These are phyloP conservation scores for Acronicta psi DNA, from an alignment of 2,888 invertebrate genomes.

Conservation along the genomic window DNA sequence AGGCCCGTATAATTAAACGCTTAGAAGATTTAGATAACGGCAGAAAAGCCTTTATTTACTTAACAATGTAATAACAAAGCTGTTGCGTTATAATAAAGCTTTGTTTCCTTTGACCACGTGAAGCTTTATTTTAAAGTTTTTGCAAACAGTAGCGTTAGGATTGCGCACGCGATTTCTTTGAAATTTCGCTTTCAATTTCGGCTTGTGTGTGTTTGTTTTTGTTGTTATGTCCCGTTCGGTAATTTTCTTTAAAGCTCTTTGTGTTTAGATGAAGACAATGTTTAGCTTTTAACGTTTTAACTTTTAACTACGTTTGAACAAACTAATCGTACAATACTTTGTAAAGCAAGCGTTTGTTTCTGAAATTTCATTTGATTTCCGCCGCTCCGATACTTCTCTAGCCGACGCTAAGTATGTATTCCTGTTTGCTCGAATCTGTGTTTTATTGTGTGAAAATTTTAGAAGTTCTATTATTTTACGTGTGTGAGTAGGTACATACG, in stretches of 20 bases:
- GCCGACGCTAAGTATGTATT: constrained; percentile 12
- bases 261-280: constrained; percentile 44
- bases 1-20: constrained; percentile 81
- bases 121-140: constrained; percentile 61
- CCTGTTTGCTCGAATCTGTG: constrained; percentile 18
- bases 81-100: constrained; percentile 62
- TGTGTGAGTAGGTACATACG: constrained; percentile 3
- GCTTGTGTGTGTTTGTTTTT: constrained; percentile 65
- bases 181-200: constrained; percentile 68
- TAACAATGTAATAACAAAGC: constrained; percentile 58
- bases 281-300: constrained; percentile 47
- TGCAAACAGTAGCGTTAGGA: constrained; percentile 70
- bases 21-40: constrained; percentile 72
- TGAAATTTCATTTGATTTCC: constrained; percentile 32
- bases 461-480: not conserved
- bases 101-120: constrained; percentile 54
- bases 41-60: constrained; percentile 56
- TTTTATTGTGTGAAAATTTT: constrained; percentile 7
- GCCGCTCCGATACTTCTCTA: constrained; percentile 22
- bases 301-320: constrained; percentile 36
- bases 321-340: constrained; percentile 23
- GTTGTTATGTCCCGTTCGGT: constrained; percentile 63
- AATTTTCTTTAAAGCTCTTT: constrained; percentile 64
- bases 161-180: constrained; percentile 74
- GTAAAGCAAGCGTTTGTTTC: constrained; percentile 32